Evolutionary conservation across 2,888 invertebrate genomes (phyloP), one percentile per base, ranked within the genome.

Genomic region (Dysmachus trigonus): DNA sequence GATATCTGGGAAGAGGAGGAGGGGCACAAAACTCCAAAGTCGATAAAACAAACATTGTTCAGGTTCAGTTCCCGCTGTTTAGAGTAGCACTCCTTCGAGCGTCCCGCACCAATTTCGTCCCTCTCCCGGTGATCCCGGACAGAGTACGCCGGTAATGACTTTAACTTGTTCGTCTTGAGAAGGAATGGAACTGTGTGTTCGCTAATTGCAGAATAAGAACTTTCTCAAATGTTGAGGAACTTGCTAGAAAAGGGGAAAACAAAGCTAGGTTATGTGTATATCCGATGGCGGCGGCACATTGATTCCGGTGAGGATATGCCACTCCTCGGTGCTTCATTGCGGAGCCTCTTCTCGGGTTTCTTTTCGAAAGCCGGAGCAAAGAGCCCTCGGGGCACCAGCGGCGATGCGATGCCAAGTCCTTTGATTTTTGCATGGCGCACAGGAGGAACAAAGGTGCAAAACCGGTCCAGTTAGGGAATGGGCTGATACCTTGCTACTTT

Each of bases 121-220:
- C 6, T 30, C 38, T 30, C 38, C 31, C 13, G 18, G 31, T 8
- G 62, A 13, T 8, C 38, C 13, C 18, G 27, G 18, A 30, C 38
- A 77, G 62, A 62, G 62, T 62, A 83, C 41, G 72, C 13, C 83
- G 41, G 72, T 83, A 83, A 83, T 62, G 83, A 83, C 83, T 83
- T 83, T 83, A 83, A 83, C 83, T 83, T 83, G 83, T 83, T 83
- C 83, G 82, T 83, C 83, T 83, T 83, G 62, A 62, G 72, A 83
- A 83, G 83, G 38, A 83, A 38, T 72, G 47, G 72, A 83, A 41
- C 72, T 22, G 83, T 22, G 83, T 72, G 83, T 72, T 83, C 72
- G 83, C 83, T 83, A 83, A 83, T 83, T 83, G 83, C 83, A 83
- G 83, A 83, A 83, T 83, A 83, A 83, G 72, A 83, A 83, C 83